Evolutionary conservation across 2,797 vertebrate species (phyloP), one percentile per base, ranked within the genome.

Genomic region (Petrocephalus sullivani): DNA sequence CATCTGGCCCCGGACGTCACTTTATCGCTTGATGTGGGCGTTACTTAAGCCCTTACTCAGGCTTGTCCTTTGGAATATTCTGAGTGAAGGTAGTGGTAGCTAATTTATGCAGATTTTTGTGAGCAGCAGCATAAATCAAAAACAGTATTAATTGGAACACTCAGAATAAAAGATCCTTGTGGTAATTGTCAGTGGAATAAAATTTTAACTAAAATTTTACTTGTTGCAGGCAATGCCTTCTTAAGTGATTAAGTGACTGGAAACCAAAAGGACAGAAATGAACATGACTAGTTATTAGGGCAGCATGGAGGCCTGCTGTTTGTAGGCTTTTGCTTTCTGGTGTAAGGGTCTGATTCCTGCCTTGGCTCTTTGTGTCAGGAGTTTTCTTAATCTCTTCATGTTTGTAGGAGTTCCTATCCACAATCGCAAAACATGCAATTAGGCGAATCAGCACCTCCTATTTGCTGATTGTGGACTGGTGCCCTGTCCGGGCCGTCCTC

Each of bases 1-100:
- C 88, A 56, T 89, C 86, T 85, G 86, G 87, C 64, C 53, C 46
- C 78, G 58, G 87, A 85, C 23, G 82, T 12, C 82, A 84, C 81
- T 53, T 14, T 14, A 49, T 56, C 14, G 51, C 54, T 54, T 51
- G 33, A 28, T 56, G 67, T 78, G 1, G 33, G 54, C 64, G 12
- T 33, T 56, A 19, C 21, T 85, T 54, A n/a, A 33, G 49, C 67
- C 56, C 51, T 54, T 84, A 14, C 82, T 51, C 10, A 0, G 82
- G 4, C 49, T 21, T 85, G 8, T 56, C 28, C 56, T 87, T 58
- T 60, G 2, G 2, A 49, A 7, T 81, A 81, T 81, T 81, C n/a
- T 49, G 37, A 81, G 2, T 10, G 41, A 81, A 81, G n/a, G 8
- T n/a, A 49, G 19, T 21, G 37, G 19, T 46, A 81, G 75, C 75